These are phyloP conservation scores for Cylloceria caligata DNA, from an alignment of 2,888 invertebrate species.

Conservation along the genomic window DNA sequence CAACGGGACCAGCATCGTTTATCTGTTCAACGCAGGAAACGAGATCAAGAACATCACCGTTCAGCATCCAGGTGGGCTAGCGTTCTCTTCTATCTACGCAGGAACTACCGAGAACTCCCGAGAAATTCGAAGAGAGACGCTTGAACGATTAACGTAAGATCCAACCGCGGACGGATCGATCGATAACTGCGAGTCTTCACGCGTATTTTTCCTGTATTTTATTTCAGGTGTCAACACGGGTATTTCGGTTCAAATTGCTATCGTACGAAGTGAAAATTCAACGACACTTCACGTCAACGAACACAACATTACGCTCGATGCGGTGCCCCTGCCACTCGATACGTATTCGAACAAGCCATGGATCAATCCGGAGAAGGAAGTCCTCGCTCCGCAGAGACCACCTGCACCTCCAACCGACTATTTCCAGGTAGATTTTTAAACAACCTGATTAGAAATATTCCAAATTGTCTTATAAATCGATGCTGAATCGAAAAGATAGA, in stretches of 20 bases:
- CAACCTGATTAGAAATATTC: background rate
- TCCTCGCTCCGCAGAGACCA: slow-evolving; percentile 94
- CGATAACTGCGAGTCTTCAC: slow-evolving; percentile 37
- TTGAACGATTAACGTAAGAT: slow-evolving; percentile 66
- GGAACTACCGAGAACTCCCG: slow-evolving; percentile 65
- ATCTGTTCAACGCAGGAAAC: slow-evolving; percentile 93
- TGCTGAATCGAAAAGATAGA: background rate
- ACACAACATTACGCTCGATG: slow-evolving; percentile 89
- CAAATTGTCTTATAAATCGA: background rate
- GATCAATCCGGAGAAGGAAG: slow-evolving; percentile 93
- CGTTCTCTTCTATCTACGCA: slow-evolving; percentile 62
- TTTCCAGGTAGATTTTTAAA: slow-evolving; percentile 88
- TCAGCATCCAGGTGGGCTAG: slow-evolving; percentile 86
- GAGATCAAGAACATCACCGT: slow-evolving; percentile 93
- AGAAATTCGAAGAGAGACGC: slow-evolving; percentile 63
- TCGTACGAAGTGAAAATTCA: slow-evolving; percentile 89
- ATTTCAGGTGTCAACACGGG: slow-evolving; percentile 90
- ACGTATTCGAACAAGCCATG: slow-evolving; percentile 95
- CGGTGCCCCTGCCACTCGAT: slow-evolving; percentile 89
- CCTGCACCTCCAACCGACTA: slow-evolving; percentile 96
- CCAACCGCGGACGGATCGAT: slow-evolving; percentile 65
- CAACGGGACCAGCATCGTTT: slow-evolving; percentile 92
- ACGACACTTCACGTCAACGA: slow-evolving; percentile 94
- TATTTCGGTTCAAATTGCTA: slow-evolving; percentile 95
- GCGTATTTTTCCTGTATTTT: background rate